Base-by-base conservation (phyloP, 2,797 vertebrate species). In the Thripadectes ignobilis region DNA sequence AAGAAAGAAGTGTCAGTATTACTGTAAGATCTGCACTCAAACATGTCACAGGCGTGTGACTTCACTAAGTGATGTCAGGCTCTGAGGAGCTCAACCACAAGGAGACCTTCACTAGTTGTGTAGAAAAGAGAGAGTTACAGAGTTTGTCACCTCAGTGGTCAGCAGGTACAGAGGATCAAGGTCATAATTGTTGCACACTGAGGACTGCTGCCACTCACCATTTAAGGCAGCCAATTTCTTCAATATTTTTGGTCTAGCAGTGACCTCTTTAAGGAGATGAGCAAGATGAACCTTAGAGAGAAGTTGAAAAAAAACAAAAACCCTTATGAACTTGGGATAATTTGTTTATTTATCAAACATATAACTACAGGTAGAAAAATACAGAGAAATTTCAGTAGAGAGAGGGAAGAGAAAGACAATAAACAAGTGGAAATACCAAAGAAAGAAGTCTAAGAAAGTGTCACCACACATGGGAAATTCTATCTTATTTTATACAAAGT, bases 11-110 rank as follows among this genome's bases (percentile, higher is more conserved):
- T 6, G 1, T 67, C 24, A 59, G 9, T 23, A 36, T 59, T 67
- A 38, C 14, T 77, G 14, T 36, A 71, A 90, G 5, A 46, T 21
- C 11, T 77, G 14, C 5, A 2, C 9, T 49, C 16, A 63, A 30
- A 75, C 0, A 0, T n/a, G 14, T 26, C 23, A 55, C 20, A 32
- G 13, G 2, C 32, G 20, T 34, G 10, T 14, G 45, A 67, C 7
- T 71, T 86, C n/a, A 29, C 4, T 16, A 7, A 19, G 5, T 24
- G 41, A 46, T 73, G 65, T 75, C 32, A 83, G 54, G 27, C 30
- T 73, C 14, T 2, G 3, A 58, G 43, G 48, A 62, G 24, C 27
- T 59, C 22, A 71, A 9, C 4, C 27, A 23, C 36, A 67, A 34
- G 12, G 10, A 51, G 19, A 69, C 12, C 7, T 66, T 69, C 46